Percentiles rank a stretch among this genome's conserved stretches.
These are phyloP conservation scores for Morone saxatilis DNA, from an alignment of 2,113 vertebrate genomes.

Conservation along the genomic window DNA sequence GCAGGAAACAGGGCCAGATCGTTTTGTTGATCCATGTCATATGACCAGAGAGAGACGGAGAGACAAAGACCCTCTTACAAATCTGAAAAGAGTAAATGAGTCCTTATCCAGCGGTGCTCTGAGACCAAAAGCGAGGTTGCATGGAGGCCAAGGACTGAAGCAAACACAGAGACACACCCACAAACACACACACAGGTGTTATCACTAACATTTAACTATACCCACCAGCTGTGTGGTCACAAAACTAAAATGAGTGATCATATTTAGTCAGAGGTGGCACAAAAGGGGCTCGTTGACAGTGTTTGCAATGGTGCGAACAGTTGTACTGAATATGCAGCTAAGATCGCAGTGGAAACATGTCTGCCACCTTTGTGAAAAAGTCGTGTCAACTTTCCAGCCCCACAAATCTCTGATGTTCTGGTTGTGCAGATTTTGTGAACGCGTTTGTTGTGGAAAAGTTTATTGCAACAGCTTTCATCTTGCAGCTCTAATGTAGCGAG, in stretches of 20 bases:
- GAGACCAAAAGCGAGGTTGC: conserved; percentile 23
- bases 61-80: conserved; percentile 76
- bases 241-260: not conserved
- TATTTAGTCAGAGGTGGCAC: not conserved
- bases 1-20: conserved; percentile 63
- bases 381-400: not conserved
- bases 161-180: conserved; percentile 24
- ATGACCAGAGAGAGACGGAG: conserved; percentile 63
- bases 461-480: not conserved
- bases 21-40: conserved; percentile 73
- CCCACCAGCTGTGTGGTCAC: not conserved
- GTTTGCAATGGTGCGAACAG: not conserved
- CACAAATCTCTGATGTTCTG: not conserved
- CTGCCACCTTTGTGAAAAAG: not conserved
- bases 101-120: conserved; percentile 47
- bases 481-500: not conserved
- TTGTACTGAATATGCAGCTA: not conserved
- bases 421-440: not conserved
- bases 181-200: conserved; percentile 26
- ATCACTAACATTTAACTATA: not conserved
- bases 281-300: not conserved
- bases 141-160: conserved; percentile 5
- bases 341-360: conserved; percentile 4
- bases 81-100: conserved; percentile 50
- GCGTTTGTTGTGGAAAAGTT: not conserved